phyloP scores from a whole-genome alignment of 2,113 vertebrate species.

The Tringa solitaria region DNA sequence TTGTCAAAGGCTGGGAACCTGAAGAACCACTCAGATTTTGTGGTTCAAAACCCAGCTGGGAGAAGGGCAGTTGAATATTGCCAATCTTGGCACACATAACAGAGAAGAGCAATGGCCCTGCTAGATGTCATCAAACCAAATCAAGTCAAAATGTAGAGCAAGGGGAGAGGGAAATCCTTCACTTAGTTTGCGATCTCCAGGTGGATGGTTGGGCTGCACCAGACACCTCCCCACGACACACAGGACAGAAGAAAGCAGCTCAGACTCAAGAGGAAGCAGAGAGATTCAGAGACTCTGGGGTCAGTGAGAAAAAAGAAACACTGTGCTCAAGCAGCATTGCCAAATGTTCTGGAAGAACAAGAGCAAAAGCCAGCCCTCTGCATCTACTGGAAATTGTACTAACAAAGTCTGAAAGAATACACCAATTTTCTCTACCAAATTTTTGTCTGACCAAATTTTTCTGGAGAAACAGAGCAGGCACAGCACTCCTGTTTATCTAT shows the following conservation, averaged over 20 bases:
- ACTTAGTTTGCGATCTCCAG: not conserved
- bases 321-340: not conserved
- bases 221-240: not conserved
- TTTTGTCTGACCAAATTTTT: not conserved
- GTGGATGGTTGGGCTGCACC: not conserved
- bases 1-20: not conserved
- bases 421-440: not conserved
- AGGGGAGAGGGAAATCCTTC: not conserved
- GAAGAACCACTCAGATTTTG: not conserved
- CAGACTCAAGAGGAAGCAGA: not conserved
- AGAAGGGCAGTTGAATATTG: not conserved
- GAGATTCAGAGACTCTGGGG: not conserved
- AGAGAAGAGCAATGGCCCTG: not conserved
- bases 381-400: not conserved
- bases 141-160: not conserved
- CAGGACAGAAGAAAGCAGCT: not conserved
- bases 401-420: not conserved
- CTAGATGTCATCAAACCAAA: not conserved
- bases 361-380: not conserved
- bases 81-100: not conserved
- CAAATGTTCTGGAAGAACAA: not conserved
- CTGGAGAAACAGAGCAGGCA: not conserved
- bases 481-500: not conserved
- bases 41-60: fast-evolving
- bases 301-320: not conserved